Evolutionary conservation across 2,113 vertebrate genomes (phyloP).

Genomic region (Leucoraja erinaceus): DNA sequence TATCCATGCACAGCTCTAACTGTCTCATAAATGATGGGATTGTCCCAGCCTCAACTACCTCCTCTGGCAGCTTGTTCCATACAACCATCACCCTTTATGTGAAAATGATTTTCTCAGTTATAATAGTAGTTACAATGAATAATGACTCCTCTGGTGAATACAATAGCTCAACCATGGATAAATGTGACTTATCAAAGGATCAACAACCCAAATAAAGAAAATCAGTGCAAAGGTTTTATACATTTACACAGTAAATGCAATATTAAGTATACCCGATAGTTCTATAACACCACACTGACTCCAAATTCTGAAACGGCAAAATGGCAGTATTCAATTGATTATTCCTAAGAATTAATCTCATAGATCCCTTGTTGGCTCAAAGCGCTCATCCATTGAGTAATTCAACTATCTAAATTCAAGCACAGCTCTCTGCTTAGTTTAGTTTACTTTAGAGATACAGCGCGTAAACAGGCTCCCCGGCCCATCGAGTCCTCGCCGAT

Average conservation of each 20-base stretch:
- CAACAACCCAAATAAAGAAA: neutral
- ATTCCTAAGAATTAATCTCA: neutral
- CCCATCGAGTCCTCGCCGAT: no score
- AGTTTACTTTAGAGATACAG: no score
- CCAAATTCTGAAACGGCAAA: neutral
- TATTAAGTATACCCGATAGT: no score
- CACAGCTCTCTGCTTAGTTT: neutral
- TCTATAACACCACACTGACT: neutral
- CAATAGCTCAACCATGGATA: neutral
- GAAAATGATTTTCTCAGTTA: neutral
- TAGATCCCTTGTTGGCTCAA: neutral
- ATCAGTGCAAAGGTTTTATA: neutral
- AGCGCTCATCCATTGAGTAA: neutral
- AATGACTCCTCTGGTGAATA: neutral
- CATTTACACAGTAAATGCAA: neutral
- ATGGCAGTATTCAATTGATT: neutral
- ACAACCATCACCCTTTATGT: no score
- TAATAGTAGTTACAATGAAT: neutral
- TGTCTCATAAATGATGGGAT: no score
- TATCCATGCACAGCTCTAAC: no score
- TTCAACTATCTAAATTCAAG: neutral
- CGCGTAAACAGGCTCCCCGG: no score
- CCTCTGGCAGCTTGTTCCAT: no score
- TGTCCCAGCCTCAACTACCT: no score
- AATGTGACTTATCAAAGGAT: neutral